Percentiles rank a stretch among this genome's conserved stretches.
Conservation (phyloP, 30 jellyfish, hydroid and myxozoan genomes). For the Aurelia coerulea region DNA sequence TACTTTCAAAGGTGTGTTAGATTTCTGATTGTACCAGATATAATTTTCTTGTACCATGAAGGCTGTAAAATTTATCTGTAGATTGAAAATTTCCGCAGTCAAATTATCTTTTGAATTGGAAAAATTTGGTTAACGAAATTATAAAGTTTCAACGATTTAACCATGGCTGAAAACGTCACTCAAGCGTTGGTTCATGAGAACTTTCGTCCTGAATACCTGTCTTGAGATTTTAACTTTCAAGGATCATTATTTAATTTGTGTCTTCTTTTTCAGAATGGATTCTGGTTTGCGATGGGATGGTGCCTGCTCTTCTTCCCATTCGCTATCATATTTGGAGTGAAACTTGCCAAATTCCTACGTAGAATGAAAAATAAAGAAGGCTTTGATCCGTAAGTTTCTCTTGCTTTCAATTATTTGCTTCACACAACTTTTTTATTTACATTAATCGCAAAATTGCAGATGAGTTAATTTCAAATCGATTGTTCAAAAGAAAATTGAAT, state of each 20-base stretch:
- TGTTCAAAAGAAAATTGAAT: no score
- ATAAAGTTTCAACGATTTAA: no score
- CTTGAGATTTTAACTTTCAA: not conserved
- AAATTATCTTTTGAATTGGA: no score
- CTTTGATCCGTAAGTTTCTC: constrained; percentile 71
- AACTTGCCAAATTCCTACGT: constrained; percentile 87
- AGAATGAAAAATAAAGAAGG: constrained; percentile 75
- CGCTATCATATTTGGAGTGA: constrained; percentile 83
- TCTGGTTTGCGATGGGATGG: constrained; percentile 98
- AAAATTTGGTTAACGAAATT: not conserved
- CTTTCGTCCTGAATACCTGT: no score
- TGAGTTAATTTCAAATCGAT: not conserved
- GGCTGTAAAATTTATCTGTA: not conserved
- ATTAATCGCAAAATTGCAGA: not conserved
- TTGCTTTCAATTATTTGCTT: not conserved
- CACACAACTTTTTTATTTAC: not conserved
- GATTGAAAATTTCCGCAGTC: not conserved
- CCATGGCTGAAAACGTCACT: no score
- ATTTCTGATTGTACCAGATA: no score
- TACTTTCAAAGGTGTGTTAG: no score
- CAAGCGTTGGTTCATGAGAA: no score
- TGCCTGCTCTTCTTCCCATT: constrained; percentile 89
- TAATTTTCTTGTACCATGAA: no score
- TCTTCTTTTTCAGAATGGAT: constrained; percentile 84
- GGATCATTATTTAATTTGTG: not conserved